Percentiles rank a stretch among this genome's conserved stretches.
Evolutionary conservation across 1,140 invertebrate species (phyloP).

Genomic region (Anoplophora glabripennis): DNA sequence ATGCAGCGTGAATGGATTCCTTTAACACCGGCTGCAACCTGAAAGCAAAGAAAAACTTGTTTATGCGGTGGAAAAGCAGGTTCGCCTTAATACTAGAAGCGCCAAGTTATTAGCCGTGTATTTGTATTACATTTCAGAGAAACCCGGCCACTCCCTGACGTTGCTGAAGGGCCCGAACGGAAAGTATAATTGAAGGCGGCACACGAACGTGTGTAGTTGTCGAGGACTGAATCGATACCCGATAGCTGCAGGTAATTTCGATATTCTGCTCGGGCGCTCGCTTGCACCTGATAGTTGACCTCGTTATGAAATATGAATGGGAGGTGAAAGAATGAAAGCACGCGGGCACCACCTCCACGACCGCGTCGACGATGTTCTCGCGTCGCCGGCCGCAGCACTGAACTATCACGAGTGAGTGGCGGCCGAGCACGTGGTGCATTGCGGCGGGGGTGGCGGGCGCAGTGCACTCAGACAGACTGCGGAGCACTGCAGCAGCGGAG

Average conservation of each 20-base stretch:
- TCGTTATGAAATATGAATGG: constrained; percentile 43
- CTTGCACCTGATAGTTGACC: constrained; percentile 39
- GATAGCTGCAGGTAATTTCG: not conserved
- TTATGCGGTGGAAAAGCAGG: not conserved
- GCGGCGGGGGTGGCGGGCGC: constrained; percentile 33
- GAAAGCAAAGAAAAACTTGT: constrained; percentile 19
- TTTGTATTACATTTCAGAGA: not conserved
- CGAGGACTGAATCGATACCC: no score
- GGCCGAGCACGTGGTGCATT: constrained; percentile 33
- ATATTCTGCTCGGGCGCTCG: not conserved
- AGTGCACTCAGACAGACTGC: constrained; percentile 26
- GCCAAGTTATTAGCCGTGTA: no score
- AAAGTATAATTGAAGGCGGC: not conserved
- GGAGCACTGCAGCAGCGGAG: constrained; percentile 20
- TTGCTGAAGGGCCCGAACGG: not conserved
- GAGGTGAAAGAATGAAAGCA: constrained; percentile 14
- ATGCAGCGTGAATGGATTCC: not conserved
- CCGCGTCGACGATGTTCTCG: not conserved
- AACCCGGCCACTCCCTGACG: not conserved
- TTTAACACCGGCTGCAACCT: constrained; percentile 18
- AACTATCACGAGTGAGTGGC: constrained; percentile 4
- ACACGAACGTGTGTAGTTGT: constrained; percentile 14
- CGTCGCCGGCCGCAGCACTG: constrained; percentile 3
- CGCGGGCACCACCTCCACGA: constrained; percentile 14
- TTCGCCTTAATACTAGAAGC: no score